Conservation (phyloP, 1,140 invertebrate genomes). For the Coelopa frigida region DNA sequence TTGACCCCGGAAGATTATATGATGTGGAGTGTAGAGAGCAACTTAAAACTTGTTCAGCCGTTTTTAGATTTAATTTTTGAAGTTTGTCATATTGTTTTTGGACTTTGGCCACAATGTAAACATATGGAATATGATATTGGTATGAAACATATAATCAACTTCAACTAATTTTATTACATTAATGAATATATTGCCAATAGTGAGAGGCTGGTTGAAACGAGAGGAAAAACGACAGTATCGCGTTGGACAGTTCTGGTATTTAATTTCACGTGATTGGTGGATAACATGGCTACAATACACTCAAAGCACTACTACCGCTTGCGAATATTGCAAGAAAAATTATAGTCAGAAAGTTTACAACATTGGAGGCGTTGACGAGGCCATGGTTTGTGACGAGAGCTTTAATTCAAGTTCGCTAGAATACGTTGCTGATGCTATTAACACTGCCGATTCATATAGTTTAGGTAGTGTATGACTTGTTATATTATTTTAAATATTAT, state of each 20-base stretch:
- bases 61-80: constrained; percentile 74
- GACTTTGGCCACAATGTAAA: constrained; percentile 67
- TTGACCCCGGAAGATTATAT: constrained; percentile 70
- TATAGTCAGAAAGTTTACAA: constrained; percentile 18
- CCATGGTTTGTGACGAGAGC: constrained; percentile 56
- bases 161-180: not conserved
- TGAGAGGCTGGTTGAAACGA: constrained; percentile 69
- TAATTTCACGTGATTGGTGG: constrained; percentile 80
- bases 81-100: constrained; percentile 83
- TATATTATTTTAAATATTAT: not conserved
- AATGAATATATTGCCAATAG: constrained; percentile 30
- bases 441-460: constrained; percentile 48
- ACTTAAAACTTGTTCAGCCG: constrained; percentile 59
- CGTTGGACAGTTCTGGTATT: constrained; percentile 80
- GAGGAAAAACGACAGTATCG: constrained; percentile 65
- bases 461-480: constrained; percentile 9
- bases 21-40: constrained; percentile 69
- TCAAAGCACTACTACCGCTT: constrained; percentile 39
- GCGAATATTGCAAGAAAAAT: constrained; percentile 35
- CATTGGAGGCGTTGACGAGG: constrained; percentile 47
- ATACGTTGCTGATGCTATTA: constrained; percentile 52
- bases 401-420: constrained; percentile 57
- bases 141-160: constrained; percentile 25
- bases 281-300: constrained; percentile 68
- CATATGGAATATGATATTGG: constrained; percentile 74